Conservation (phyloP, 2,888 invertebrate genomes). For the Brachynemurus nebulosus region DNA sequence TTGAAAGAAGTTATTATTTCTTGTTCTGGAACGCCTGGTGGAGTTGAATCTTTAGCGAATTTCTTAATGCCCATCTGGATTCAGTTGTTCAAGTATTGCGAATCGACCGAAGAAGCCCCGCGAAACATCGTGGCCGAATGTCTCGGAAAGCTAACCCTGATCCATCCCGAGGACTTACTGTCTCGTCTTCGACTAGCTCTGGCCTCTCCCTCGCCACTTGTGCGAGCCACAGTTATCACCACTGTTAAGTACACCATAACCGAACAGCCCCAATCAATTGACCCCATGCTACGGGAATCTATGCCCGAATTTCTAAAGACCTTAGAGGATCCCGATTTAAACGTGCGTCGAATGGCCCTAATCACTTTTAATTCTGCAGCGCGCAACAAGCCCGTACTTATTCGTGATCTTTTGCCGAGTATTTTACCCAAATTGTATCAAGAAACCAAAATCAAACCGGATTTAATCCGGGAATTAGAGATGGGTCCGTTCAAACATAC, state of each 20-base stretch:
- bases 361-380: constrained; percentile 98
- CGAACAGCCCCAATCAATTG: constrained; percentile 92
- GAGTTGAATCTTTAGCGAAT: constrained; percentile 59
- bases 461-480: constrained; percentile 95
- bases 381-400: constrained; percentile 94
- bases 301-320: constrained; percentile 83
- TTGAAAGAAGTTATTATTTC: constrained; percentile 92
- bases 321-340: constrained; percentile 80
- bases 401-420: constrained; percentile 76
- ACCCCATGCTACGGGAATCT: constrained; percentile 70
- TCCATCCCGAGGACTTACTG: constrained; percentile 77
- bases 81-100: constrained; percentile 86
- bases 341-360: constrained; percentile 89
- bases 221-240: constrained; percentile 92
- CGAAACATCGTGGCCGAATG: constrained; percentile 98
- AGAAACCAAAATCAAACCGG: constrained; percentile 94
- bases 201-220: constrained; percentile 65
- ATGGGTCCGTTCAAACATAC: constrained; percentile 99
- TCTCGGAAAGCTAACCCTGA: constrained; percentile 86
- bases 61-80: constrained; percentile 85
- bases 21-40: constrained; percentile 57
- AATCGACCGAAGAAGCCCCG: constrained; percentile 95
- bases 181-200: constrained; percentile 77
- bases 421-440: constrained; percentile 87
- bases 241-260: constrained; percentile 98